Base-by-base conservation (phyloP, 1,140 invertebrate genomes). In the Helicoverpa armigera region DNA sequence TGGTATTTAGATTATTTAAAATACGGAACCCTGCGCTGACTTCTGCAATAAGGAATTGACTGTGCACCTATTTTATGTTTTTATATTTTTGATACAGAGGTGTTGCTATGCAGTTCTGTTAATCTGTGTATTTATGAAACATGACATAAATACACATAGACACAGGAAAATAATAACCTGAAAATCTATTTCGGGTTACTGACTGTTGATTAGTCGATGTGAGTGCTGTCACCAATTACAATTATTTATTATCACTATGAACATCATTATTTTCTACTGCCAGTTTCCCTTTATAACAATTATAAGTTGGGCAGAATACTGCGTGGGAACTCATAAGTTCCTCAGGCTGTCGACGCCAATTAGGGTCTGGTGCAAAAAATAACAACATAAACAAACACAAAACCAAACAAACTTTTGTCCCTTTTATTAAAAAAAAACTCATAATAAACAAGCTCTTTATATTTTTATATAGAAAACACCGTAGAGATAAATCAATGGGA, bases 51-150 rank as follows among this genome's bases (percentile, higher is more conserved):
- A 9, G 35, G 5, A 9, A 5, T 43, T 43, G 35, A 43, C 35
- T 43, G 35, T 43, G 35, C 7, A 43, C 9, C 9, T 43, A 43
- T 61, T 74, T 65, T 67, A 50, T 23, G 14, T 80, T 63, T 54
- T 53, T 65, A 54, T 80, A 70, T 76, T 75, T 76, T 70, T 79
- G 18, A 72, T 80, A 48, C 10, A 9, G 43, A 50, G 29, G 48
- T 43, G 70, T 73, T 31, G 31, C 54, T 73, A 58, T 56, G 54
- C 48, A 12, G n/a, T 35, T 56, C 11, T 43, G 18, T 56, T n/a
- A 18, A n/a, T 23, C 5, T 31, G 16, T 3, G 4, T 5, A n/a
- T 56, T 35, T 16, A 56, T 43, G n/a, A 2, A 67, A 35, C 2
- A 2, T 9, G 11, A 50, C 9, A 43, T 43, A 43, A 43, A 9